Percentiles rank a stretch among this genome's conserved stretches.
Conservation (phyloP, 2,797 vertebrate genomes). For the Pachyuromys duprasi region DNA sequence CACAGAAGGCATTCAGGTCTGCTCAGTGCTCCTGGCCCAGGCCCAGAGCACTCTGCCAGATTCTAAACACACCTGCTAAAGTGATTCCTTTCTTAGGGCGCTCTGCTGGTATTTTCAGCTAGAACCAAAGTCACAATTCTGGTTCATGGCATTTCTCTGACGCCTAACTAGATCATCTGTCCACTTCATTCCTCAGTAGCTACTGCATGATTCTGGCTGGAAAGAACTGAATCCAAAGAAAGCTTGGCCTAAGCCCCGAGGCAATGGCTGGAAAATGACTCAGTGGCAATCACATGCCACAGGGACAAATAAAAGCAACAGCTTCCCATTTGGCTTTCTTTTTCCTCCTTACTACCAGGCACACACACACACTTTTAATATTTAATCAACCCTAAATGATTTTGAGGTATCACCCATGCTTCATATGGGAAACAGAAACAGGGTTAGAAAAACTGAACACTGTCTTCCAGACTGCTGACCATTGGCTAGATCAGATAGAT, state of each 20-base stretch:
- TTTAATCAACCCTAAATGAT: background rate
- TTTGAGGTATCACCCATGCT: background rate
- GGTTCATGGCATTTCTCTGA: conserved; percentile 32
- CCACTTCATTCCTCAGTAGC: background rate
- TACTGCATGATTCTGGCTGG: fast-evolving
- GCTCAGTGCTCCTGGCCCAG: conserved; percentile 81
- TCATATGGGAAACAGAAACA: background rate
- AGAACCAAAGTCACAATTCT: conserved; percentile 53
- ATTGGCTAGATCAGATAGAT: background rate
- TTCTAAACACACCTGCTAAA: conserved; percentile 87
- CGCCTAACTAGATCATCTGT: conserved; percentile 60
- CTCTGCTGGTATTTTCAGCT: conserved; percentile 82
- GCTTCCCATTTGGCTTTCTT: background rate
- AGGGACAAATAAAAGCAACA: background rate
- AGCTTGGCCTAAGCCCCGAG: background rate
- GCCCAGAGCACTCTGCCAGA: conserved; percentile 83
- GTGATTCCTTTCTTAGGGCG: conserved; percentile 83
- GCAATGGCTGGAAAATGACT: fast-evolving
- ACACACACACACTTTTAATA: background rate
- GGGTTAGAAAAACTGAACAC: background rate
- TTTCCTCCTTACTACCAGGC: background rate
- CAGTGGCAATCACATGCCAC: background rate
- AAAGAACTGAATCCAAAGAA: conserved; percentile 34
- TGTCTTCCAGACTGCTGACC: background rate
- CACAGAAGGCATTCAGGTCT: conserved; percentile 84